These are phyloP conservation scores for Enteromius radiatus DNA, from an alignment of 2,797 vertebrate genomes.

Conservation along the genomic window DNA sequence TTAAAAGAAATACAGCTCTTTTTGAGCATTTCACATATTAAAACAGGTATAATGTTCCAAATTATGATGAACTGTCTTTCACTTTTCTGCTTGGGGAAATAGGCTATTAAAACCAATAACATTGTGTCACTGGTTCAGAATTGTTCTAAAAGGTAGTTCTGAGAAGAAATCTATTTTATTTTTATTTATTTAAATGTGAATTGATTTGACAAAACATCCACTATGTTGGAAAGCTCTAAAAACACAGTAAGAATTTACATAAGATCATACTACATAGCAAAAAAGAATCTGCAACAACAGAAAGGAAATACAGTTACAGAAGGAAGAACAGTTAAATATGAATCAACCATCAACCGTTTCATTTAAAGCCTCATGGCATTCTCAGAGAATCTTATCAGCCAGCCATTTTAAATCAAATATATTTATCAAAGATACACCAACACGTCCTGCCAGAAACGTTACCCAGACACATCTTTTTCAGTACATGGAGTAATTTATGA, in stretches of 20 bases:
- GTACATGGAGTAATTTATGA: constrained; percentile 17
- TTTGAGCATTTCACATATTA: neutral
- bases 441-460: neutral
- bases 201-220: neutral
- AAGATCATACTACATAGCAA: neutral
- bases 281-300: neutral
- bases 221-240: neutral
- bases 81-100: neutral
- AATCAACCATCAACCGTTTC: neutral
- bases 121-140: neutral
- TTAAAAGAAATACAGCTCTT: neutral
- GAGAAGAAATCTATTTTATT: neutral
- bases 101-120: neutral
- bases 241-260: neutral
- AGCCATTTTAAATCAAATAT: constrained; percentile 13
- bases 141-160: neutral
- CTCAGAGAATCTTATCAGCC: neutral
- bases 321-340: neutral
- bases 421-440: constrained; percentile 25
- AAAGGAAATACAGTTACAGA: neutral
- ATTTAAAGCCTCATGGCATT: neutral
- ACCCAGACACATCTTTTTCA: constrained; percentile 5
- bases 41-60: neutral
- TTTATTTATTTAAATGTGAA: neutral
- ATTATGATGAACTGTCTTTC: neutral